Base-by-base conservation (phyloP, 2,797 vertebrate species). In the Phoxinus dragarum region DNA sequence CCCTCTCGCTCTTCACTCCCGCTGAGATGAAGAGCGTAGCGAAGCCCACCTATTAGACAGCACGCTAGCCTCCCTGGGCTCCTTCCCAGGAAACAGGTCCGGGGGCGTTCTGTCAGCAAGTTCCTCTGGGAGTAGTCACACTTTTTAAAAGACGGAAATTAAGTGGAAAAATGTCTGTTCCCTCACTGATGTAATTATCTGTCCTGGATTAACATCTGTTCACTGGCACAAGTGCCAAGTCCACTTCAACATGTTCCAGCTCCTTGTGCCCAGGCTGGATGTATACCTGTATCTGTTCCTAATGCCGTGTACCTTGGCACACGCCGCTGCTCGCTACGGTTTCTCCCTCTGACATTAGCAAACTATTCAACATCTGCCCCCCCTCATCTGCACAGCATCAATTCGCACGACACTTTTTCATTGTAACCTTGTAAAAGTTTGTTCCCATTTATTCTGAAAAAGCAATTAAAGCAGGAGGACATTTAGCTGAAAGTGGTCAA, bases 131-230 rank as follows among this genome's bases (percentile, higher is more conserved):
- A 94, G 90, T 87, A 93, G 93, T 93, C 93, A 90, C 94, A 94
- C 94, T 95, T 95, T 85, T 95, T 94, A 94, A 95, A 94, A 94
- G 94, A 94, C 87, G 86, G 92, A 94, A 96, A 96, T 95, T 93
- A 95, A 96, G 94, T 95, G 94, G 94, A 93, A 95, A 95, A 95
- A 95, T 95, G 94, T 95, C 95, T 95, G 94, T 94, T 95, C 93
- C 82, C 91, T 93, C 92, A 93, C 94, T 95, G 93, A 96, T 95
- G 94, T 95, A 96, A 96, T 96, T 95, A 96, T 95, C 94, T 95
- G 94, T 94, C 94, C 94, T 94, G 94, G 94, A 95, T 95, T 94
- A 96, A 94, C 95, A 96, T 96, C 95, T 96, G 95, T 94, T 96
- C 93, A 14, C 88, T 80, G 87, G 91, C 90, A 84, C 9, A 77